Conservation (phyloP, 2,888 invertebrate genomes). For the Drosophila seclusa region DNA sequence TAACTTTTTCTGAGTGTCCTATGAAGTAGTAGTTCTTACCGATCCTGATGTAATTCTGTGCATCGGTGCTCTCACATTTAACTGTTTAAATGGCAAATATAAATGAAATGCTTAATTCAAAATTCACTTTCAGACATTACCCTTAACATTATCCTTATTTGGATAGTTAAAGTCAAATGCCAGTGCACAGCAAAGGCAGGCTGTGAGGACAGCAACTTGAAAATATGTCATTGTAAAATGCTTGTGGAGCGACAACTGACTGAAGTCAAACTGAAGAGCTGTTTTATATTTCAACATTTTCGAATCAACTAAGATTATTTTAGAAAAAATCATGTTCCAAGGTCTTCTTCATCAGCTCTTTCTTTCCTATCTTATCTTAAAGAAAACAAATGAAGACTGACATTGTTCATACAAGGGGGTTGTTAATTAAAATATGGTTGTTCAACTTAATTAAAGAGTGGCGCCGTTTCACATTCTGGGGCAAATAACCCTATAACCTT, state of each 20-base stretch:
- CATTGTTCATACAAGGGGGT: neutral
- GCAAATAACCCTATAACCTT: neutral
- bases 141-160: conserved; percentile 3
- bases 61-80: conserved; percentile 7
- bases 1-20: conserved; percentile 14
- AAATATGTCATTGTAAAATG: conserved; percentile 20
- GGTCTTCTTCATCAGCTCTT: neutral
- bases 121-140: conserved; percentile 14
- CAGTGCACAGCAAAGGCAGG: conserved; percentile 7
- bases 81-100: conserved; percentile 3
- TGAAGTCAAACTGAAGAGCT: neutral
- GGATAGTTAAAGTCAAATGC: conserved; percentile 27
- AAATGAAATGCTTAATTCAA: neutral
- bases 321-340: neutral
- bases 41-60: conserved; percentile 15
- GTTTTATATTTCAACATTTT: conserved; percentile 13
- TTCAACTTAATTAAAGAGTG: neutral
- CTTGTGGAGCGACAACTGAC: neutral
- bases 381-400: neutral
- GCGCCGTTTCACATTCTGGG: neutral
- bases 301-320: neutral
- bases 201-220: neutral
- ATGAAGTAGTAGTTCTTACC: conserved; percentile 42
- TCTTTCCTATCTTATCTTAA: neutral
- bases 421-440: neutral